Percentiles rank a stretch among this genome's conserved stretches.
phyloP scores from a whole-genome alignment of 2,797 vertebrate species.

The Hoplostethus atlanticus region DNA sequence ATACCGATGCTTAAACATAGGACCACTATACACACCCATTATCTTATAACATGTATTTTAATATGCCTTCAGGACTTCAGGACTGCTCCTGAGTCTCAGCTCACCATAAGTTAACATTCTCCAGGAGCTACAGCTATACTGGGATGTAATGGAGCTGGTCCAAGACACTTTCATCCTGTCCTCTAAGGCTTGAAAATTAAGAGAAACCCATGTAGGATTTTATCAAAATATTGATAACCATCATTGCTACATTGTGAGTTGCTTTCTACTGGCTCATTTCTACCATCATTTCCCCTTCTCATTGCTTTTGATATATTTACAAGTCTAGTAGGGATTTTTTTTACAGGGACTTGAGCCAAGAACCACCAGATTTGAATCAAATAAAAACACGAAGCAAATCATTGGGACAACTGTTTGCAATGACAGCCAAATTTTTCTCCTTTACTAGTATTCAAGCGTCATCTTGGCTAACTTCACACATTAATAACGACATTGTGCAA shows the following conservation, averaged over 20 bases:
- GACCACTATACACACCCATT: constrained; percentile 19
- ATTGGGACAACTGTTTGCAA: background rate
- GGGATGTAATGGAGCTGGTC: constrained; percentile 4
- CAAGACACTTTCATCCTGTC: background rate
- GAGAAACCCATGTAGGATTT: background rate
- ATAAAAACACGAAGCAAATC: background rate
- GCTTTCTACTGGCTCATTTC: background rate
- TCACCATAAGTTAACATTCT: constrained; percentile 35
- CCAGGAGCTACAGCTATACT: constrained; percentile 12
- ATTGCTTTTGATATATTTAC: background rate
- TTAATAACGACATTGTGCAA: background rate
- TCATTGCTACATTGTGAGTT: background rate
- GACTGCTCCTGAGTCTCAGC: background rate
- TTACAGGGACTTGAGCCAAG: background rate
- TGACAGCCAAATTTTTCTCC: too few species aligned
- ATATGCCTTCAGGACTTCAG: constrained; percentile 14
- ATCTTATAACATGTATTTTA: constrained; percentile 32
- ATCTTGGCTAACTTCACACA: background rate
- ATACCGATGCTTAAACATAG: constrained; percentile 54
- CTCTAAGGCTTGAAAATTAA: constrained; percentile 22
- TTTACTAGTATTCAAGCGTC: background rate
- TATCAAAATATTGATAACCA: background rate
- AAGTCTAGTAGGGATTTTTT: background rate
- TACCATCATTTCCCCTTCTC: background rate
- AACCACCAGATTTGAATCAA: background rate